Percentiles rank a stretch among this genome's conserved stretches.
Conservation (phyloP, 2,113 vertebrate genomes). For the Aptenodytes patagonicus region DNA sequence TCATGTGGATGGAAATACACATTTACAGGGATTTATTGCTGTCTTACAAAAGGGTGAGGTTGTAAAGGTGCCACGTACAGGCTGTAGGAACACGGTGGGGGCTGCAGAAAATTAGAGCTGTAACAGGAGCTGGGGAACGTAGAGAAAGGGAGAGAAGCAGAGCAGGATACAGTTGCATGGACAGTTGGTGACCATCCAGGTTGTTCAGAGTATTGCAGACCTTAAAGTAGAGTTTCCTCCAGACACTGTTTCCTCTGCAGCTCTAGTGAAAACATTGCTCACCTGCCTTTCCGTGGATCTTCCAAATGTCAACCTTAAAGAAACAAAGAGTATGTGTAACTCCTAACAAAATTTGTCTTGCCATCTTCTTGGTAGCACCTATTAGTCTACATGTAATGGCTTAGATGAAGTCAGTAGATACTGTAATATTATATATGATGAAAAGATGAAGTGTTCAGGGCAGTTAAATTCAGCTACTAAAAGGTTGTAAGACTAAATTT, state of each 20-base stretch:
- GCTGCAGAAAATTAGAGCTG: neutral
- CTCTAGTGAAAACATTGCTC: neutral
- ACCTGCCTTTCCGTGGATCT: neutral
- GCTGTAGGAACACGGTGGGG: neutral
- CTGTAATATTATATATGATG: neutral
- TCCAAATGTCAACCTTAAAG: neutral
- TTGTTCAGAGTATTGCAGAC: neutral
- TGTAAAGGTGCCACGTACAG: neutral
- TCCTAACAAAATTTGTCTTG: neutral
- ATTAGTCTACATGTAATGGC: neutral
- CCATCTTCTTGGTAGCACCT: neutral
- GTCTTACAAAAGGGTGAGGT: neutral
- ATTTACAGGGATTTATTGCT: neutral
- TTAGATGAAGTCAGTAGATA: neutral
- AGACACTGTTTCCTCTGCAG: neutral
- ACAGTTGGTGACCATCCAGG: neutral
- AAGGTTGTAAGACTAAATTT: neutral
- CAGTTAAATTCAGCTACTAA: neutral
- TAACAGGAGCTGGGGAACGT: neutral
- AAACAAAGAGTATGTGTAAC: neutral
- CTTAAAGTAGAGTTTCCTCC: neutral
- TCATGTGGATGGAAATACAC: neutral
- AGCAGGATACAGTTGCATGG: neutral
- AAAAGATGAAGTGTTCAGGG: neutral
- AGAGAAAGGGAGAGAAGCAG: neutral